Conservation (phyloP, 2,797 vertebrate genomes). For the Geotrypetes seraphini region DNA sequence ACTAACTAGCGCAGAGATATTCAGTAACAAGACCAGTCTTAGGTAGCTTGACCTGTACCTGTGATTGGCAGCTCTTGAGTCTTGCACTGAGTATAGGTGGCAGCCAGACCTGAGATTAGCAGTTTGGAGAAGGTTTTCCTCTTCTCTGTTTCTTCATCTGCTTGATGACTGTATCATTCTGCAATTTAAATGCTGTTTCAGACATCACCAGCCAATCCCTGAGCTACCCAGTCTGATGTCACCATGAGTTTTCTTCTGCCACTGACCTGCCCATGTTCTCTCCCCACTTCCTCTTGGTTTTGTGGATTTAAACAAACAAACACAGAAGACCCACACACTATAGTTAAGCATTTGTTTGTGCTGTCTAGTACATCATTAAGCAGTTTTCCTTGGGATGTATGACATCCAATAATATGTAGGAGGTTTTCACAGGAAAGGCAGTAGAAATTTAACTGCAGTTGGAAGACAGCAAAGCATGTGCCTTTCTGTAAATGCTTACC, state of each 20-base stretch:
- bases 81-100: slow-evolving; percentile 5
- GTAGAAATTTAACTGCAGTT: neutral
- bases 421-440: slow-evolving; percentile 3
- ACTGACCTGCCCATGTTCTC: slow-evolving; percentile 45
- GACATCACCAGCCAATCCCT: slow-evolving; percentile 32
- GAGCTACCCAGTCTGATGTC: slow-evolving; percentile 42
- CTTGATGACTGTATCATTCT: slow-evolving; percentile 9
- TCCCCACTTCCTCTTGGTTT: slow-evolving; percentile 60
- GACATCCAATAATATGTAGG: slow-evolving; percentile 15
- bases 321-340: too few relatives aligned
- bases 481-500: neutral
- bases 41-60: too few relatives aligned
- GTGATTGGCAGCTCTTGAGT: neutral
- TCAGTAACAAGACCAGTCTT: too few relatives aligned
- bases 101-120: neutral
- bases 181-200: slow-evolving; percentile 56
- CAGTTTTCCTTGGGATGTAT: slow-evolving; percentile 18
- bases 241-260: slow-evolving; percentile 40
- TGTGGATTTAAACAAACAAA: slow-evolving; percentile 52
- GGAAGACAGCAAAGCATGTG: neutral
- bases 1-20: too few relatives aligned
- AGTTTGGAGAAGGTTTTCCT: slow-evolving; percentile 1
- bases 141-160: slow-evolving; percentile 7
- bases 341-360: too few relatives aligned
- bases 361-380: slow-evolving; percentile 45